These are phyloP conservation scores for Trematomus loennbergii DNA, from an alignment of 2,113 vertebrate genomes.

Conservation along the genomic window DNA sequence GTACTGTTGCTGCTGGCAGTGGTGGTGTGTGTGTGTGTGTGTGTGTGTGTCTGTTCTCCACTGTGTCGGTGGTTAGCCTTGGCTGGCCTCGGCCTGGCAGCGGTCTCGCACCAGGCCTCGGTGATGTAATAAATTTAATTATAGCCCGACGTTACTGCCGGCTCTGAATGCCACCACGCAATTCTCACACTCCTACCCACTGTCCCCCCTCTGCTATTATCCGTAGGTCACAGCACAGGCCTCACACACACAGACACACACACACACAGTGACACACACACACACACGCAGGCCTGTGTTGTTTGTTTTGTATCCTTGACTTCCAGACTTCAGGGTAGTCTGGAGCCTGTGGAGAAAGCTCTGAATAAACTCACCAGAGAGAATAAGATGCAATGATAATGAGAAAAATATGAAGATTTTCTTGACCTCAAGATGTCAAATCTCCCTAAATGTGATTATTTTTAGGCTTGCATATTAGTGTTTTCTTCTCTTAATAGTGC, in stretches of 20 bases:
- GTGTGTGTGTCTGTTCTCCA: conserved; percentile 45
- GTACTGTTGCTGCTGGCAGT: no score
- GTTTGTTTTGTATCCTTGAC: conserved; percentile 84
- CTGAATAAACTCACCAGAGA: conserved; percentile 13
- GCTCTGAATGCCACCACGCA: conserved; percentile 62
- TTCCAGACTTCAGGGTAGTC: conserved; percentile 38
- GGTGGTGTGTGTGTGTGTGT: no score
- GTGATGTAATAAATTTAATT: conserved; percentile 74
- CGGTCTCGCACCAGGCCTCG: conserved; percentile 25
- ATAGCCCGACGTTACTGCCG: conserved; percentile 38
- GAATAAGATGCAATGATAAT: conserved; percentile 8
- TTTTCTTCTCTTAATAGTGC: no score
- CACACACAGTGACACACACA: conserved; percentile 19
- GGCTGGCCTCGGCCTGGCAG: conserved; percentile 53
- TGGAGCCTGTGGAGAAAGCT: conserved; percentile 37
- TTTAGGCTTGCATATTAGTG: no score
- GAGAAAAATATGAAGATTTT: background rate
- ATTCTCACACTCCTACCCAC: conserved; percentile 72
- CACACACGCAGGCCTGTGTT: conserved; percentile 44
- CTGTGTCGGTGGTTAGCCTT: conserved; percentile 54
- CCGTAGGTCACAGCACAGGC: conserved; percentile 34
- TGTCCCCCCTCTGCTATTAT: conserved; percentile 31
- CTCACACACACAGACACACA: background rate
- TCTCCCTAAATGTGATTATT: background rate
- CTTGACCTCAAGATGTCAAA: background rate